Evolutionary conservation across 37 sponge, comb jelly and placozoan genomes (phyloP), one percentile per base, ranked within the genome.

Genomic region (Ianthella basta): DNA sequence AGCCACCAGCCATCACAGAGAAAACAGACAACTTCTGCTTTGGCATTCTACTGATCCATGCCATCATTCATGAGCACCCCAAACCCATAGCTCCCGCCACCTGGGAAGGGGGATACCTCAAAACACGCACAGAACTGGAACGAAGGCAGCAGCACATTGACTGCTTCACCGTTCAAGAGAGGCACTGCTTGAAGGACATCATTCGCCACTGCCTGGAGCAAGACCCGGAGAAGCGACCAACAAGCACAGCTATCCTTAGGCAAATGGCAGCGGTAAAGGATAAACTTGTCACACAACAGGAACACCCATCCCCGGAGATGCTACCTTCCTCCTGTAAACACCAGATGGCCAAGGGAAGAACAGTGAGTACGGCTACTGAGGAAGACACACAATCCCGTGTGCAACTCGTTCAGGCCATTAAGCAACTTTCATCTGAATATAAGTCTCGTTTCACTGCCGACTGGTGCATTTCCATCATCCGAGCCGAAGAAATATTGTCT

Each of bases 21-120:
- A 84, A 89, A 50, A 54, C 69, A 32, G 89, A 89, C 73, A 57
- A 78, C 72, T 89, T 65, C 63, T 80, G 79, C 0, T 84, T 69
- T 56, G 89, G 89, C 4, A 80, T 80, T 0, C 60, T 89, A 33
- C 68, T 84, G 80, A 70, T 89, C 34, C 85, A 89, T 60, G 69
- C 81, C 16, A 4, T 89, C 25, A 80, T 12, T 25, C 63, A 61
- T 12, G 10, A 61, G 12, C 10, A 61, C 63, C 63, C 63, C 63
- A 61, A 13, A 2, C 63, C n/a, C n/a, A 25, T 10, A 6, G n/a
- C 25, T 23, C 25, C 27, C 25, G 63, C 63, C n/a, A 61, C 4
- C 10, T 61, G 2, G 6, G 8, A 44, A 8, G 50, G 50, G 50
- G 50, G 50, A 44, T 3, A 44, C 50, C 50, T 44, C 50, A 61